Percentiles rank a stretch among this genome's conserved stretches.
phyloP scores from a whole-genome alignment of 2,113 vertebrate species.

The Seriola aureovittata region DNA sequence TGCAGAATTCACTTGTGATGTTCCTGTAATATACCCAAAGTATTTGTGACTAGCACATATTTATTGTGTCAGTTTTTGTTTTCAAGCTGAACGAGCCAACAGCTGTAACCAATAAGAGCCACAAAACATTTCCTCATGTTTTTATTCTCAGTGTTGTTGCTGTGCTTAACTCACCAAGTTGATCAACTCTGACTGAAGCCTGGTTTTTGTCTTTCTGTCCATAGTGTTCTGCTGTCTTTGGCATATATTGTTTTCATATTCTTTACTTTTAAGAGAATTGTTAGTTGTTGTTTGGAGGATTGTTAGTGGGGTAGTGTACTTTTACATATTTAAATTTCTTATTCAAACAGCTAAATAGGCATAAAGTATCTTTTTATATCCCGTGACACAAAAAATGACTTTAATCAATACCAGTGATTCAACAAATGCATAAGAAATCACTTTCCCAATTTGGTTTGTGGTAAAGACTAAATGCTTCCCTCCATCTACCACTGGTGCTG shows the following conservation, averaged over 20 bases:
- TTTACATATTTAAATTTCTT: background rate
- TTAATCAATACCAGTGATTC: background rate
- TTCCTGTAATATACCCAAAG: background rate
- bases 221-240: background rate
- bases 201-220: background rate
- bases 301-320: background rate
- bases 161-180: background rate
- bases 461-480: background rate
- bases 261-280: background rate
- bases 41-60: background rate
- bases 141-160: conserved; percentile 15
- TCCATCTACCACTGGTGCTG: background rate
- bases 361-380: background rate
- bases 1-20: background rate
- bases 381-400: background rate
- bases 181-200: background rate
- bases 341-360: background rate
- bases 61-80: background rate
- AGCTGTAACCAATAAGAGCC: conserved; percentile 36
- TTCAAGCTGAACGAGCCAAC: background rate
- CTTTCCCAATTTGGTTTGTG: background rate
- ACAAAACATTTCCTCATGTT: conserved; percentile 43
- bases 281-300: background rate
- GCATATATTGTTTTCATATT: background rate
- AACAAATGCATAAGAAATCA: background rate